These are phyloP conservation scores for Anneissia japonica DNA, from an alignment of 35 echinoderm and acorn worm species.

Conservation along the genomic window DNA sequence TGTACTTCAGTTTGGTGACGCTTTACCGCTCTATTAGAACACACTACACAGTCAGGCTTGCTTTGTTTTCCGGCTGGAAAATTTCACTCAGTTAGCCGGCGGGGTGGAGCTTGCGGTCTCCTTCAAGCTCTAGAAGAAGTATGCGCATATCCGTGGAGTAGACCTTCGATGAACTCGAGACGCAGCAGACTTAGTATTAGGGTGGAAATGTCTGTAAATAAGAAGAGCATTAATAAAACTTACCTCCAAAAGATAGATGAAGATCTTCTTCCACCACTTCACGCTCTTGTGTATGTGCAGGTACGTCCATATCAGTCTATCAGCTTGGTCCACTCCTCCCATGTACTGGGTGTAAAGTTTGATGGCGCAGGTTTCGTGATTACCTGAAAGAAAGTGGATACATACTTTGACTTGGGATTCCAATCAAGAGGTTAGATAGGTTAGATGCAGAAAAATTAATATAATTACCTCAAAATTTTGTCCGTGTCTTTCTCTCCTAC, in stretches of 20 bases:
- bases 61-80: constrained; percentile 21
- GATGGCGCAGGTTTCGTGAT: constrained; percentile 38
- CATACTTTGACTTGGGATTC: too few relatives aligned
- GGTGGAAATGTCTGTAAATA: constrained; percentile 3
- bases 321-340: constrained; percentile 64
- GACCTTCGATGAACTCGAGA: background rate
- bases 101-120: background rate
- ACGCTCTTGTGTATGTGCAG: constrained; percentile 42
- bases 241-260: constrained; percentile 22
- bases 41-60: constrained; percentile 40
- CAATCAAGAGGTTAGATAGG: too few relatives aligned
- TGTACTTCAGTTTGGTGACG: constrained; percentile 17
- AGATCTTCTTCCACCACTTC: constrained; percentile 58
- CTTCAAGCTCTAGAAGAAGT: background rate
- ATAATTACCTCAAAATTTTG: background rate
- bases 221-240: constrained; percentile 16
- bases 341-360: constrained; percentile 51
- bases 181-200: background rate
- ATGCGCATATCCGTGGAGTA: constrained; percentile 1
- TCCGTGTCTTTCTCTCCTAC: constrained; percentile 9
- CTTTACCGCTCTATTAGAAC: constrained; percentile 8
- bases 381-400: too few relatives aligned
- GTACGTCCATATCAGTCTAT: constrained; percentile 43
- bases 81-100: constrained; percentile 18
- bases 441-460: too few relatives aligned